Conservation (phyloP, 2,113 vertebrate species). For the Delphinapterus leucas region DNA sequence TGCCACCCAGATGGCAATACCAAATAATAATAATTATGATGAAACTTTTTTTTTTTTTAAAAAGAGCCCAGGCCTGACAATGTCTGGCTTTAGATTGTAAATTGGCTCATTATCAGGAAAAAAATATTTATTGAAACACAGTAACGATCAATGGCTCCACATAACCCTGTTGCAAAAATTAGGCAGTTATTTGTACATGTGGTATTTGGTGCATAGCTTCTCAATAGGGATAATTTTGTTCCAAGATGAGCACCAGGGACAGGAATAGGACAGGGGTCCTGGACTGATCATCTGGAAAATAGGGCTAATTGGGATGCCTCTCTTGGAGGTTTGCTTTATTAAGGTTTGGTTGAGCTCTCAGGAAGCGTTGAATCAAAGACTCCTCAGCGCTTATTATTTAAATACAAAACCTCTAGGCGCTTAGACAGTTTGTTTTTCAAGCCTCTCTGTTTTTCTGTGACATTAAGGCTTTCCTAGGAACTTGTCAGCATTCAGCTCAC, state of each 20-base stretch:
- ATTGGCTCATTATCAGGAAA: conserved; percentile 60
- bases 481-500: background rate
- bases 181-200: background rate
- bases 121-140: conserved; percentile 60
- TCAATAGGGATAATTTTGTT: conserved; percentile 23
- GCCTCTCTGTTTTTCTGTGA: background rate
- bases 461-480: background rate
- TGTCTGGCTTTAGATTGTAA: conserved; percentile 53
- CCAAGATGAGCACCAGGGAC: background rate
- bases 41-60: background rate
- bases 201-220: background rate
- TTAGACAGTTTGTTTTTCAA: conserved; percentile 14
- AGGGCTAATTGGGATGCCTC: conserved; percentile 53
- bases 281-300: conserved; percentile 52
- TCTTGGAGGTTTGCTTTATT: conserved; percentile 11
- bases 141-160: conserved; percentile 44
- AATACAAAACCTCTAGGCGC: background rate
- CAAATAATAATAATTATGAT: conserved; percentile 56
- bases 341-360: background rate
- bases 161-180: background rate
- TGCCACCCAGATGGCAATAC: conserved; percentile 49
- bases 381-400: conserved; percentile 25
- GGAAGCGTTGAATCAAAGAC: background rate
- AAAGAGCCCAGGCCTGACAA: conserved; percentile 12
- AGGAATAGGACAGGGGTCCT: conserved; percentile 15